Evolutionary conservation across 1,140 invertebrate species (phyloP).

Genomic region (Globodera rostochiensis): DNA sequence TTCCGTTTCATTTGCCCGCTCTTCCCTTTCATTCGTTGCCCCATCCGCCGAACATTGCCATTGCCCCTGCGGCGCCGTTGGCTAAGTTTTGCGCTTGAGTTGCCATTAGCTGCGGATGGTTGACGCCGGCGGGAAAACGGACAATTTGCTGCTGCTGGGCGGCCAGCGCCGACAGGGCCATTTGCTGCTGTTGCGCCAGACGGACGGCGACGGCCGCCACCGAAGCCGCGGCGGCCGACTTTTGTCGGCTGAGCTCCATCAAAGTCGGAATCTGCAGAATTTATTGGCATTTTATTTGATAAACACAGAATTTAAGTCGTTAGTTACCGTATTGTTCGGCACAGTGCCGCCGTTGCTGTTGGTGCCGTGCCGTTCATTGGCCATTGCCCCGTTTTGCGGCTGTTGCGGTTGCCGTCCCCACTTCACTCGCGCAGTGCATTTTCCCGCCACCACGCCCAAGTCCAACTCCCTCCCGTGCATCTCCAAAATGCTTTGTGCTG

Average conservation of each 20-base stretch:
- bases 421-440: conserved; percentile 26
- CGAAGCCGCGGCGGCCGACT: background rate
- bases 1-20: background rate
- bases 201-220: background rate
- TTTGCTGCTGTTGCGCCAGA: conserved; percentile 13
- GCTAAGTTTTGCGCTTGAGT: background rate
- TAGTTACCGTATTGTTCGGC: background rate
- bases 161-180: background rate
- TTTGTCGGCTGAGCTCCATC: conserved; percentile 19
- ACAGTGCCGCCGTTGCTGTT: background rate
- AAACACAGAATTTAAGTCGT: background rate
- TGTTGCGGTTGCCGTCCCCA: conserved; percentile 21
- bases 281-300: background rate
- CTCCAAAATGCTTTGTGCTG: conserved; percentile 31
- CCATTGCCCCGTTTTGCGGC: conserved; percentile 10
- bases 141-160: conserved; percentile 15
- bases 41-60: background rate
- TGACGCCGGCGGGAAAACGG: background rate
- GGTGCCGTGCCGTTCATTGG: background rate
- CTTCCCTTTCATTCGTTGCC: conserved; percentile 3
- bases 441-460: conserved; percentile 21
- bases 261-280: background rate
- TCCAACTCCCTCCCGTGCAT: conserved; percentile 38
- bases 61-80: background rate
- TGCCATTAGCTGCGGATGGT: background rate